Evolutionary conservation across 2,888 invertebrate species (phyloP), one percentile per base, ranked within the genome.

Genomic region (Andrena marginata): DNA sequence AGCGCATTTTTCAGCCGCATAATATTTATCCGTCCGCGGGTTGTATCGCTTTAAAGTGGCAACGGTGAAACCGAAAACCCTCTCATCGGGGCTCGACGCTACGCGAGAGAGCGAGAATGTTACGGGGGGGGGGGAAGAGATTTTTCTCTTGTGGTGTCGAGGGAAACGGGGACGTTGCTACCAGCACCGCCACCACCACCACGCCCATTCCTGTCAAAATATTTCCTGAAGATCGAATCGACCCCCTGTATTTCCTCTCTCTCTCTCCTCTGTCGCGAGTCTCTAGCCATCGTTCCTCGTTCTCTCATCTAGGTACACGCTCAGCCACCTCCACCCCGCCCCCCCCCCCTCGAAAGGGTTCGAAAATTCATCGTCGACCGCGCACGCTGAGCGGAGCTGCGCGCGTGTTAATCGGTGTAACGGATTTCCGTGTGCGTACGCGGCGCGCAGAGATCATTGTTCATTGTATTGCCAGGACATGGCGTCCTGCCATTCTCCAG

Each of bases 191-290:
- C n/a, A 68, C 85, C 84, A 68, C 85, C 84, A 86, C 87, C 91
- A 91, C 93, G 92, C 93, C 93, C 89, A 91, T 87, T 83, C 83
- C 85, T 93, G 93, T 94, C 94, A 93, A 92, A 94, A 94, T 93
- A 94, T 94, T 93, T 93, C 90, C 87, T 71, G 81, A 84, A 76
- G 75, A 60, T 59, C 64, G 60, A 71, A 77, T 67, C 83, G n/a
- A 77, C 54, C 70, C 64, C 51, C 73, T 56, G 16, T 26, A 63
- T 63, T 71, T 20, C 20, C 67, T 26, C 20, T 59, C 67, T 26
- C 20, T 59, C 33, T 33, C 29, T 42, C 42, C 42, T 42, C 31
- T 56, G 20, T 8, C 20, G 10, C 26, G 23, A 42, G 16, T 51
- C 23, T 26, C 54, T 49, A 16, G 68, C 49, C 60, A 10, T 62